Percentiles rank a stretch among this genome's conserved stretches.
These are phyloP conservation scores for Edolisoma coerulescens DNA, from an alignment of 2,113 vertebrate species.

Conservation along the genomic window DNA sequence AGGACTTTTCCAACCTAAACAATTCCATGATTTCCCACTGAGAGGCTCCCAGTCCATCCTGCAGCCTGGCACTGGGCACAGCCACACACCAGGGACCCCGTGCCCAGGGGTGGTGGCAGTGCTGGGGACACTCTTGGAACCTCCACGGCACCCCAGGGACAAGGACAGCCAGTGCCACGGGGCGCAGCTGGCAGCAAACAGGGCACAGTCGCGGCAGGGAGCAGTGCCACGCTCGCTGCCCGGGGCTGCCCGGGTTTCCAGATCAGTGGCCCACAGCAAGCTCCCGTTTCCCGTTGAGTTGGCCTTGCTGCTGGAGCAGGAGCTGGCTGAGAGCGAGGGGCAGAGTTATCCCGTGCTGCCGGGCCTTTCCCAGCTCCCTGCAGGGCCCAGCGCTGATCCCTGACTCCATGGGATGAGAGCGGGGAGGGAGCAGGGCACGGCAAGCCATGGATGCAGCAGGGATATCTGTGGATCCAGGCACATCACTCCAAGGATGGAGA, in stretches of 20 bases:
- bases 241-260: background rate
- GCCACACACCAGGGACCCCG: fast-evolving
- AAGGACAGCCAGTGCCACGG: fast-evolving
- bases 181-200: background rate
- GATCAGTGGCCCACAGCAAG: background rate
- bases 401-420: fast-evolving
- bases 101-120: background rate
- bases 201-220: background rate
- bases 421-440: fast-evolving
- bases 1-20: background rate
- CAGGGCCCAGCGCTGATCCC: fast-evolving
- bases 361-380: background rate
- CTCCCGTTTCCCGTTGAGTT: background rate
- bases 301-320: background rate
- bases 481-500: background rate
- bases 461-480: fast-evolving
- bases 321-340: background rate
- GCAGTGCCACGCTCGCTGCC: fast-evolving
- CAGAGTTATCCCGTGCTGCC: background rate
- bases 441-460: fast-evolving
- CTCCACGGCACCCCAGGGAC: background rate
- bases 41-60: background rate
- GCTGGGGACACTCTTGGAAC: background rate
- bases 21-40: background rate
- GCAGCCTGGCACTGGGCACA: background rate